Conservation (phyloP, 2,797 vertebrate species). For the Sebastes itinus region DNA sequence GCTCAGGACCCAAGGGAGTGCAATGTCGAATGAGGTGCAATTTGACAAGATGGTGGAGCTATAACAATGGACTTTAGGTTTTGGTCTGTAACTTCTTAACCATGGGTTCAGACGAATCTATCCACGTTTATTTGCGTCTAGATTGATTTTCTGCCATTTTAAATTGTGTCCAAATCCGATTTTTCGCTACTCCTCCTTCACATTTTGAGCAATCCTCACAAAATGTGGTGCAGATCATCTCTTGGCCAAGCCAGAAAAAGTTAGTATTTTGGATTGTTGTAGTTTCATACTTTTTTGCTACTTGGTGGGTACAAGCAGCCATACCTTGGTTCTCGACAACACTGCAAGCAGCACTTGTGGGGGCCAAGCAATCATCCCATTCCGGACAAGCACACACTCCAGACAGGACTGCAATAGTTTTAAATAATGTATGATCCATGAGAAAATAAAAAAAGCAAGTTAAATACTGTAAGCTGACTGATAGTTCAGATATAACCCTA, state of each 20-base stretch:
- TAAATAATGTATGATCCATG: not conserved
- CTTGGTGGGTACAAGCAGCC: not conserved
- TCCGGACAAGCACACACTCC: not conserved
- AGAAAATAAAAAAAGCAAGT: not conserved
- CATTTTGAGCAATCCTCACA: not conserved
- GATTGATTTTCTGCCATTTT: not conserved
- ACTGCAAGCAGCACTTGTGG: not conserved
- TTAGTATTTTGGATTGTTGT: not conserved
- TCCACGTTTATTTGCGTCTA: not conserved
- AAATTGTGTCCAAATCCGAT: not conserved
- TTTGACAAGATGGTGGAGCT: not conserved
- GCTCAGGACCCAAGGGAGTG: not conserved
- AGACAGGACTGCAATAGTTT: not conserved
- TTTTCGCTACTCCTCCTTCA: not conserved
- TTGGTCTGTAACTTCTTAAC: not conserved
- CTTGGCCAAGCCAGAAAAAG: not conserved
- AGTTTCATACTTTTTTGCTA: not conserved
- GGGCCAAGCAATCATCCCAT: not conserved
- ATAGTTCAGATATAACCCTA: conserved; percentile 2
- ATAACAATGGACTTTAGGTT: not conserved
- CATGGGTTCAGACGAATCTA: not conserved
- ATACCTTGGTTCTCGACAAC: not conserved
- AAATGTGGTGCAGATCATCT: not conserved
- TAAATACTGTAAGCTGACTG: not conserved
- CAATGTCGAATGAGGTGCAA: not conserved